A percentile compares a stretch with the other conserved stretches of the same genome.
Conservation (phyloP, 2,113 vertebrate species). For the Sylvietta virens region DNA sequence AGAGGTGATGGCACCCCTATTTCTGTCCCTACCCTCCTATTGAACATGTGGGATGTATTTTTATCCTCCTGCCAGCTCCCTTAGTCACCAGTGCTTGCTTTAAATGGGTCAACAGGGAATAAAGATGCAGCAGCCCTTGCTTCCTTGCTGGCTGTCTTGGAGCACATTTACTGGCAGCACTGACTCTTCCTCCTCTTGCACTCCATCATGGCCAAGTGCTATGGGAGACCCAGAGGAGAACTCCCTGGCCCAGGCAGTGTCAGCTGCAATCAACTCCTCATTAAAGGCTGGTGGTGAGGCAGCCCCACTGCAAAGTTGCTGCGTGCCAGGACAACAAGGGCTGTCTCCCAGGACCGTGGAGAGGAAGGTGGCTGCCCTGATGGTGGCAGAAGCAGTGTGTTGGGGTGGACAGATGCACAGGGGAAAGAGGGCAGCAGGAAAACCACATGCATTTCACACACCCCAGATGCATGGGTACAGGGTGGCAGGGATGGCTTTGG, state of each 20-base stretch:
- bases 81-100: conserved; percentile 28
- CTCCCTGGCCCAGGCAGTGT: not conserved
- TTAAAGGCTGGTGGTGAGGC: not conserved
- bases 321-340: not conserved
- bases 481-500: not conserved
- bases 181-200: not conserved
- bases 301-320: not conserved
- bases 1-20: conserved; percentile 12
- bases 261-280: not conserved
- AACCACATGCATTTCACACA: not conserved
- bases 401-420: accelerated
- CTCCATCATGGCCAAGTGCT: not conserved
- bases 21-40: conserved; percentile 10
- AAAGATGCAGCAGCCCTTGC: conserved; percentile 3
- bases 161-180: not conserved
- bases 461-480: not conserved
- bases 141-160: not conserved
- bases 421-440: not conserved
- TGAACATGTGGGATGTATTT: conserved; percentile 48
- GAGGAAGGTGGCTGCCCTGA: not conserved
- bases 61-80: conserved; percentile 31
- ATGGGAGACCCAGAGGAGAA: not conserved
- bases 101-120: conserved; percentile 68
- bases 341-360: accelerated
- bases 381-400: not conserved